These are phyloP conservation scores for Orchesella flavescens DNA, from an alignment of 2,888 invertebrate species.

Conservation along the genomic window DNA sequence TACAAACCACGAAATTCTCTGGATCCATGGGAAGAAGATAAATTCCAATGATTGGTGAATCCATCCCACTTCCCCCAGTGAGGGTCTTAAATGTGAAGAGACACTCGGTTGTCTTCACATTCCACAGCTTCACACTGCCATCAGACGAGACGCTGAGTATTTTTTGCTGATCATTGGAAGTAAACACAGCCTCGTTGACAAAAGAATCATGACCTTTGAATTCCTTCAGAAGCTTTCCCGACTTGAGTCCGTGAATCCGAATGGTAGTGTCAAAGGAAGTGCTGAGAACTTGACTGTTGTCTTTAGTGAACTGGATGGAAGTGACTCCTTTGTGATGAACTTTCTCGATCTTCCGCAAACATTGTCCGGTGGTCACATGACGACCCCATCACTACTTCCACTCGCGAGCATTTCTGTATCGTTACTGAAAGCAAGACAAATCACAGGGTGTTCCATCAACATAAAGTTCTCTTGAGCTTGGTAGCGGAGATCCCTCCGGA, in stretches of 20 bases:
- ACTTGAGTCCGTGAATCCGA: conserved; percentile 97
- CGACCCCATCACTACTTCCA: conserved; percentile 92
- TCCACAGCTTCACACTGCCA: conserved; percentile 96
- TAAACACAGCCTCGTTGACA: conserved; percentile 97
- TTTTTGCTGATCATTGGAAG: conserved; percentile 92
- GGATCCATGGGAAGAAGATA: conserved; percentile 94
- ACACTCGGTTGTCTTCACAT: conserved; percentile 93
- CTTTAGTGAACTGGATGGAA: conserved; percentile 94
- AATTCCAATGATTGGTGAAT: conserved; percentile 94
- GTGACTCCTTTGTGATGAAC: conserved; percentile 98
- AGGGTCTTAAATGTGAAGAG: conserved; percentile 91
- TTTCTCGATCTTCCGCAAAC: conserved; percentile 93
- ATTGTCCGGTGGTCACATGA: conserved; percentile 95
- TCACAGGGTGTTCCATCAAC: conserved; percentile 99
- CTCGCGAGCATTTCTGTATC: conserved; percentile 98
- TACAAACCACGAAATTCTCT: conserved; percentile 98
- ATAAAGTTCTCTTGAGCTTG: conserved; percentile 98
- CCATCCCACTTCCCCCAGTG: conserved; percentile 79
- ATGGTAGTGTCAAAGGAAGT: conserved; percentile 96
- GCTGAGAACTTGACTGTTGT: conserved; percentile 94
- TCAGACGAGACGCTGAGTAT: conserved; percentile 96
- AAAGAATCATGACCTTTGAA: conserved; percentile 97
- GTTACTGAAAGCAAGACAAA: conserved; percentile 93
- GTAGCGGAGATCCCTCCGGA: conserved; percentile 98
- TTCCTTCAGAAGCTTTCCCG: conserved; percentile 98